Base-by-base conservation (phyloP, 2,888 invertebrate genomes). In the Julus scanicus region DNA sequence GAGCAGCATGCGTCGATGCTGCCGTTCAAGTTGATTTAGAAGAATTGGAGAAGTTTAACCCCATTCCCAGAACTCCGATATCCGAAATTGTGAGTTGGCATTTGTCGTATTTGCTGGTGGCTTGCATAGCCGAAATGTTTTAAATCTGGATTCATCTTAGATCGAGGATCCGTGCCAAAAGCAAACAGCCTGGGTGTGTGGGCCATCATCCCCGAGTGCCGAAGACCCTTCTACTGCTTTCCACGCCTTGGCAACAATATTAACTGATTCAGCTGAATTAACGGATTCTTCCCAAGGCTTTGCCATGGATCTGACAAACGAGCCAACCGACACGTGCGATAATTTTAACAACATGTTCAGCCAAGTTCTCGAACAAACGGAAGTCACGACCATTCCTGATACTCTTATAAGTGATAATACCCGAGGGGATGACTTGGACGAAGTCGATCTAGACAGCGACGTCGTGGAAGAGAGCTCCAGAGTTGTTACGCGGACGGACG, bases 11-110 rank as follows among this genome's bases (percentile, higher is more conserved):
- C 15, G 1, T 40, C 20, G 86, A 71, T 86, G 71, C 8, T 8
- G 48, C n/a, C n/a, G 48, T 37, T 48, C 88, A 88, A 88, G 37
- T 53, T 8, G 71, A 87, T n/a, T 48, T 40, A 9, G 85, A 85
- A 48, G 85, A 85, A 71, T 8, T 71, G 9, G 20, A 9, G 9
- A 20, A 71, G 20, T 71, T 9, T 29, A 29, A 20, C 9, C 20
- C 20, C 20, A 11, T 20, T 29, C 63, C n/a, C 17, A 20, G 20
- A 29, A 71, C 20, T 71, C 20, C 5, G 20, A 29, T 9, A 29
- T 1, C 71, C 20, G 71, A 29, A 71, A 29, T 71, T 9, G 71
- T 71, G 8, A 29, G 71, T 57, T 71, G 29, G 20, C 44, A 44
- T 44, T 44, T 44, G 5, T 44, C 44, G 44, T 44, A 8, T 44